Evolutionary conservation across 2,888 invertebrate species (phyloP), one percentile per base, ranked within the genome.

Genomic region (Coenonympha arcania): DNA sequence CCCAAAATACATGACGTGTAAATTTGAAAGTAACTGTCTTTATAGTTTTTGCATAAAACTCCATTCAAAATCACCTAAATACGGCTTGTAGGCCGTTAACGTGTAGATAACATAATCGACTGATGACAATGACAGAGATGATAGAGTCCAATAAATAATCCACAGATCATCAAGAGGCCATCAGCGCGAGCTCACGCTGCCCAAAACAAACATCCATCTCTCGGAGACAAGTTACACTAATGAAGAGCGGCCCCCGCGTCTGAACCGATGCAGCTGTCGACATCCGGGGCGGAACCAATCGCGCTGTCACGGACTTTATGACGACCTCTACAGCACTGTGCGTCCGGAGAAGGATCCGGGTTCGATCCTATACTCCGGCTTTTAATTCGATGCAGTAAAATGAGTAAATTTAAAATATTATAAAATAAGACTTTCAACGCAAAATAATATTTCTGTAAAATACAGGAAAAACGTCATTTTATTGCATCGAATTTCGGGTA

Each of bases 181-280:
- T 82, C 79, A 76, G 73, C 68, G 61, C 63, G 58, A 57, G 61
- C 62, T 73, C 76, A 69, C 73, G 75, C 74, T 75, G 77, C 76
- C 79, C 80, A 81, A 82, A 84, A 85, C 82, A 83, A 85, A 85
- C 85, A 86, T 85, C 84, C 76, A 85, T 85, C 84, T 85, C 77
- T 53, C 65, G 64, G 74, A 83, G 85, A 86, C 85, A 85, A 86
- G 85, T 78, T 79, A 68, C 72, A 73, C 80, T 86, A 86, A 86
- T 85, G 85, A 86, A 85, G 80, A 83, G 76, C 72, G 71, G 71
- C 79, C 84, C 81, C 79, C 68, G 76, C 69, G 66, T 80, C 80
- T 79, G 84, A 85, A 85, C 80, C 68, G 68, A 73, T 81, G 82
- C 86, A 86, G 86, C 86, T 86, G 86, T 78, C 71, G 74, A 71